Base-by-base conservation (phyloP, 2,797 vertebrate species). In the Betta splendens region DNA sequence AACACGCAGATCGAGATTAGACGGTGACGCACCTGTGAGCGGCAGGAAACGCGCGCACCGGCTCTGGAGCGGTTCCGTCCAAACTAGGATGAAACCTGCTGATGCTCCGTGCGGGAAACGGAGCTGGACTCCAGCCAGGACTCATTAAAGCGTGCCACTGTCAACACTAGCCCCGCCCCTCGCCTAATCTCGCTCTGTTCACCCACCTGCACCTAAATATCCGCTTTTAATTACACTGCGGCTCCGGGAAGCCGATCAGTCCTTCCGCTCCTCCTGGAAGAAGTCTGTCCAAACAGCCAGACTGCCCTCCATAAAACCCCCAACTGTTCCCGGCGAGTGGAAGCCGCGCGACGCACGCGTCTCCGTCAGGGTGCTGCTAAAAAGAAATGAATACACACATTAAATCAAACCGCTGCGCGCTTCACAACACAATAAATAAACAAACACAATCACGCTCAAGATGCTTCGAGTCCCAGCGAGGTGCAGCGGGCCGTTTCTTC, bases 341-440 rank as follows among this genome's bases (percentile, higher is more conserved):
- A 31, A 40, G 44, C 42, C 5, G 9, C 50, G 45, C 61, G 45
- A 31, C 29, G 23, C 58, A 37, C 64, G 13, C 3, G 5, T 47
- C 28, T 52, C 32, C 20, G 50, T 33, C 18, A 23, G 43, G 45
- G 4, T 17, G 33, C 43, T 25, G 17, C 33, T 60, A 36, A 60
- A 46, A 66, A 59, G 48, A 9, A 16, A 2, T 0, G 9, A 37
- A 17, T 25, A 3, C 32, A 29, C 18, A 39, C 5, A 22, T 61
- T 65, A 39, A 22, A 47, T 50, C 47, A 56, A 52, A 69, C 17
- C 44, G 10, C 53, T 44, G 28, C 32, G 16, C 4, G 4, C 44
- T 25, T 64, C 53, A 65, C 49, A 48, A 57, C 7, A 29, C 61
- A 47, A 75, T 69, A 49, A 73, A 74, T 60, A 61, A 46, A 72